A percentile compares a stretch with the other conserved stretches of the same genome.
These are phyloP conservation scores for Leuciscus waleckii DNA, from an alignment of 2,797 vertebrate species.

Conservation along the genomic window DNA sequence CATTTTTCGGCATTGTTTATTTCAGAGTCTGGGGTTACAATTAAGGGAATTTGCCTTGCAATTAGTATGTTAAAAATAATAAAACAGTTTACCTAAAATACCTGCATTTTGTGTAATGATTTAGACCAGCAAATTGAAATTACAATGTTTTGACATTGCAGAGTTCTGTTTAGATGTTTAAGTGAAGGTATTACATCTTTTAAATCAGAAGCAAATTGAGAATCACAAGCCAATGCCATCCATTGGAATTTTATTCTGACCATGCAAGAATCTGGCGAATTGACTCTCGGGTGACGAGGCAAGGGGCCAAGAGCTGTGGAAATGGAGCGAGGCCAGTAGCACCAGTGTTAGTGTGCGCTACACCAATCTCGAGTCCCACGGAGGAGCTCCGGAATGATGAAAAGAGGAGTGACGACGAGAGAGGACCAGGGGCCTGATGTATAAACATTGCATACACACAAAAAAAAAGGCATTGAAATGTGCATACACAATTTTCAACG, in stretches of 20 bases:
- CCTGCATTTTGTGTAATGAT: slow-evolving; percentile 66
- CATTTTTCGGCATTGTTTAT: slow-evolving; percentile 84
- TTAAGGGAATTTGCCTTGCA: slow-evolving; percentile 85
- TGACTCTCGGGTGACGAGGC: not conserved
- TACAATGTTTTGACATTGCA: slow-evolving; percentile 76
- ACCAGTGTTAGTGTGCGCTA: too few species aligned
- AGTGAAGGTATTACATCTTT: slow-evolving; percentile 72
- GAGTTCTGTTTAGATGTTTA: slow-evolving; percentile 69
- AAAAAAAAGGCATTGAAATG: too few species aligned
- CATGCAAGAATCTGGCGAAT: slow-evolving; percentile 23
- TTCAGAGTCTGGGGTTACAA: slow-evolving; percentile 84
- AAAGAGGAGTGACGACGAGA: too few species aligned
- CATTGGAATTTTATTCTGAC: slow-evolving; percentile 10
- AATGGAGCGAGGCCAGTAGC: too few species aligned
- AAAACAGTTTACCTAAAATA: slow-evolving; percentile 80
- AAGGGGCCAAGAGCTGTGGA: not conserved
- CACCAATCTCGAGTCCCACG: too few species aligned
- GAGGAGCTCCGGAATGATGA: too few species aligned
- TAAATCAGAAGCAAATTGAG: slow-evolving; percentile 70
- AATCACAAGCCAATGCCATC: slow-evolving; percentile 44
- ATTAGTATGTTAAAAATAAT: slow-evolving; percentile 88
- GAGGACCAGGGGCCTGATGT: too few species aligned
- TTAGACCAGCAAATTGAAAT: slow-evolving; percentile 79
- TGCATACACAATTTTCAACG: too few species aligned
- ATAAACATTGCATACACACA: too few species aligned